A percentile compares a stretch with the other conserved stretches of the same genome.
Evolutionary conservation across 2,888 invertebrate genomes (phyloP).

Genomic region (Microchrysa polita): DNA sequence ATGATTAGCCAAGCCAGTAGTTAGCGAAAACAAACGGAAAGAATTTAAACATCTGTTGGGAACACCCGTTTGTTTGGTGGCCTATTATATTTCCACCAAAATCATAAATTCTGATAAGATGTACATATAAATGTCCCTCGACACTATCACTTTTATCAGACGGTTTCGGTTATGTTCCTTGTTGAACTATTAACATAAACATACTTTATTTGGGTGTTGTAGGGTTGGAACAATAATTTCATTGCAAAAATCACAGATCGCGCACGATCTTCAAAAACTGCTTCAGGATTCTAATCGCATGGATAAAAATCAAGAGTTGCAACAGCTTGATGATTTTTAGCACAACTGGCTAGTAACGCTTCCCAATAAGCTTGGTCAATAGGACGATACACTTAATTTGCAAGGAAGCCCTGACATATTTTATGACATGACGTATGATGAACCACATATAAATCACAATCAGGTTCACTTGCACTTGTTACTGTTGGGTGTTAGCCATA

Average conservation of each 20-base stretch:
- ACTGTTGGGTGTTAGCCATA: too few species aligned
- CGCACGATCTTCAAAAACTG: too few species aligned
- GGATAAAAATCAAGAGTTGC: too few species aligned
- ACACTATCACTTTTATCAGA: neutral
- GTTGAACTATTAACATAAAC: neutral
- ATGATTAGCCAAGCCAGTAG: constrained; percentile 4
- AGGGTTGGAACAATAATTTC: neutral
- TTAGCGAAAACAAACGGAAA: neutral
- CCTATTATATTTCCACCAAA: constrained; percentile 2
- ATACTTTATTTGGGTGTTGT: neutral
- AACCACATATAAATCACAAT: too few species aligned
- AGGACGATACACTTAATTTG: too few species aligned
- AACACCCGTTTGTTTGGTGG: neutral
- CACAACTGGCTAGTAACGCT: too few species aligned
- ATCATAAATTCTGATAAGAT: constrained; percentile 11
- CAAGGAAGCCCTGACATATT: too few species aligned
- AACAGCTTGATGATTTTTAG: too few species aligned
- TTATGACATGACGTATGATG: too few species aligned
- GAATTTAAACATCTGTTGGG: constrained; percentile 19
- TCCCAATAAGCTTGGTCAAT: too few species aligned
- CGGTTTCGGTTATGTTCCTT: neutral
- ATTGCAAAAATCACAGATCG: neutral
- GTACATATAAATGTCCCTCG: neutral
- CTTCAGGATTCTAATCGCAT: too few species aligned
- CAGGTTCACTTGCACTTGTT: too few species aligned